A percentile compares a stretch with the other conserved stretches of the same genome.
phyloP scores from a whole-genome alignment of 2,113 vertebrate species.

The Phyllostomus discolor region DNA sequence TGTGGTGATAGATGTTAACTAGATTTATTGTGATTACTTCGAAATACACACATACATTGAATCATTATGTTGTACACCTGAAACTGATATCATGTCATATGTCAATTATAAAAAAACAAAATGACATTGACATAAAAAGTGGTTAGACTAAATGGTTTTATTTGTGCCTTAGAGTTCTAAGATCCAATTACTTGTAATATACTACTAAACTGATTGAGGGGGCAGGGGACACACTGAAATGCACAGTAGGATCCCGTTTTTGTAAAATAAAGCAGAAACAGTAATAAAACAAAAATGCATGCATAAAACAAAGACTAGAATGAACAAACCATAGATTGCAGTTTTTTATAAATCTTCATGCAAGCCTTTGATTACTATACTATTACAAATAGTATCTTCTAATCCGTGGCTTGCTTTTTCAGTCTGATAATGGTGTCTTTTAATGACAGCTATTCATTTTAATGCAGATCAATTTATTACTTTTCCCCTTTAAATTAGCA shows the following conservation, averaged over 20 bases:
- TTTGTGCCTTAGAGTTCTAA: background rate
- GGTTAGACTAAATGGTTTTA: background rate
- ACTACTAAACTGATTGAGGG: background rate
- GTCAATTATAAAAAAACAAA: background rate
- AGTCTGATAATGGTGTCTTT: background rate
- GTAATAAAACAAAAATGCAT: background rate
- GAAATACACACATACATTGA: background rate
- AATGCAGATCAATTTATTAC: background rate
- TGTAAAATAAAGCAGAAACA: background rate
- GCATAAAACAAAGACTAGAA: background rate
- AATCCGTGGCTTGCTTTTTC: background rate
- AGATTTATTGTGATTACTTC: background rate
- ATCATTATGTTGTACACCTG: background rate
- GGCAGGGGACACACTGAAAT: background rate
- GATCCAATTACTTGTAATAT: background rate
- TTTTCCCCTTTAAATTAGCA: conserved; percentile 1
- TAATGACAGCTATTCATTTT: background rate
- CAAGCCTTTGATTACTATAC: background rate
- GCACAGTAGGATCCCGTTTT: background rate
- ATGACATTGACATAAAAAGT: background rate
- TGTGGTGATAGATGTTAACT: background rate
- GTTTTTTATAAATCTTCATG: background rate
- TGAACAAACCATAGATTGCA: background rate
- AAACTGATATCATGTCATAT: background rate
- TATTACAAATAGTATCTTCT: background rate